phyloP scores from a whole-genome alignment of 53 echinoderm and acorn worm species.

The Echinometra lucunter region DNA sequence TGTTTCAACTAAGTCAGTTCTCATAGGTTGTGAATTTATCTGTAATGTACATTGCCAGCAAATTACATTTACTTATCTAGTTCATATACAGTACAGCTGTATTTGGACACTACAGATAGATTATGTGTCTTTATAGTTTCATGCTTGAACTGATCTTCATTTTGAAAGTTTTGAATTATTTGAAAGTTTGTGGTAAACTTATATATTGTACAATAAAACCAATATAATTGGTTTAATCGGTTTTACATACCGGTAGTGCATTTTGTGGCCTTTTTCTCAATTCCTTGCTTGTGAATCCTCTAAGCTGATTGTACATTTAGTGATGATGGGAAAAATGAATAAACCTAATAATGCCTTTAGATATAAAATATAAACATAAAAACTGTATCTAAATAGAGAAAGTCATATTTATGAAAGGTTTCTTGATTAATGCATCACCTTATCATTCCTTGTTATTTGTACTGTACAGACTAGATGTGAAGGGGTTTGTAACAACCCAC shows the following conservation, averaged over 20 bases:
- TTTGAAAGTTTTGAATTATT: not conserved
- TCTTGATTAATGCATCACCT: not conserved
- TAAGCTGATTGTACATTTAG: not conserved
- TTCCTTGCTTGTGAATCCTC: not conserved
- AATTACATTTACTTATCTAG: not conserved
- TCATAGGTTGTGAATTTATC: not conserved
- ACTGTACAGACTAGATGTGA: conserved; percentile 79
- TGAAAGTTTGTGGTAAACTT: not conserved
- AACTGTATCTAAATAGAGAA: not conserved
- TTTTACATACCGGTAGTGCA: no score
- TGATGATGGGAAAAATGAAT: not conserved
- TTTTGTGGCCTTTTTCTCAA: not conserved
- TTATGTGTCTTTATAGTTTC: not conserved
- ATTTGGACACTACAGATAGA: not conserved
- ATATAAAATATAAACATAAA: not conserved
- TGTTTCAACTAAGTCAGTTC: not conserved
- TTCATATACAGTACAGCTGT: not conserved
- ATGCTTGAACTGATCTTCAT: not conserved
- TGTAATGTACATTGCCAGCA: not conserved
- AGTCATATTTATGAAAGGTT: no score
- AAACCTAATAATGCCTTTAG: no score
- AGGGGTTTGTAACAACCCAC: conserved; percentile 85
- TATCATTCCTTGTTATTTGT: not conserved
- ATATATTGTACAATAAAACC: no score
- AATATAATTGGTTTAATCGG: no score